These are phyloP conservation scores for Trissolcus japonicus DNA, from an alignment of 2,888 invertebrate genomes.

Conservation along the genomic window DNA sequence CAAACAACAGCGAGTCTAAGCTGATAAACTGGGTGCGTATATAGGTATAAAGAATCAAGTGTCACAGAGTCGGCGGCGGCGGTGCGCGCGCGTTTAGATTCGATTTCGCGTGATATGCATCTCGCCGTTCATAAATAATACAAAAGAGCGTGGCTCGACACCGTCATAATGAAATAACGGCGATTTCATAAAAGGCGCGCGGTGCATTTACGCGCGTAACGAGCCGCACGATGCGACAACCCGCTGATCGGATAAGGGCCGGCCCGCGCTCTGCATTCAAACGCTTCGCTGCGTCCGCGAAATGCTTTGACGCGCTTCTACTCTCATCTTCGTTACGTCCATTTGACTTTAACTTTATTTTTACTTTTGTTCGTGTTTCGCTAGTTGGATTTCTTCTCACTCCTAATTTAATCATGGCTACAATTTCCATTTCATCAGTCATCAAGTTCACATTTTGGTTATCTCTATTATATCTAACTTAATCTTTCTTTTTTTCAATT, in stretches of 20 bases:
- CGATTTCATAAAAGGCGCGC: constrained; percentile 41
- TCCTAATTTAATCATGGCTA: background rate
- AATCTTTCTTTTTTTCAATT: background rate
- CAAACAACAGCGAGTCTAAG: constrained; percentile 1
- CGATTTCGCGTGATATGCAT: constrained; percentile 35
- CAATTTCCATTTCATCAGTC: background rate
- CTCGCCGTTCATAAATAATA: constrained; percentile 47
- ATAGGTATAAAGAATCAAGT: constrained; percentile 21
- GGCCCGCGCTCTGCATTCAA: constrained; percentile 20
- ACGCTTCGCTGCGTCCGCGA: constrained; percentile 32
- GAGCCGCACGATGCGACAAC: constrained; percentile 51
- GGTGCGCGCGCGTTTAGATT: constrained; percentile 15
- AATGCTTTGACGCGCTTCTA: constrained; percentile 34
- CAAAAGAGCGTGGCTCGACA: constrained; percentile 37
- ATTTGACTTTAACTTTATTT: background rate
- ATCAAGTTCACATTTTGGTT: background rate
- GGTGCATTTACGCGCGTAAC: constrained; percentile 45
- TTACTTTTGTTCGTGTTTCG: background rate
- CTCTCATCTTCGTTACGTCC: constrained; percentile 11
- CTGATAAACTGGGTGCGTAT: constrained; percentile 12
- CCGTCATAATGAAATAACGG: constrained; percentile 50
- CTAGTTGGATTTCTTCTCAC: constrained; percentile 4
- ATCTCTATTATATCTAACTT: background rate
- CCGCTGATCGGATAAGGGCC: constrained; percentile 43
- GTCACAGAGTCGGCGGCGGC: constrained; percentile 9